phyloP scores from a whole-genome alignment of 1,140 invertebrate species.

The Apolygus lucorum region DNA sequence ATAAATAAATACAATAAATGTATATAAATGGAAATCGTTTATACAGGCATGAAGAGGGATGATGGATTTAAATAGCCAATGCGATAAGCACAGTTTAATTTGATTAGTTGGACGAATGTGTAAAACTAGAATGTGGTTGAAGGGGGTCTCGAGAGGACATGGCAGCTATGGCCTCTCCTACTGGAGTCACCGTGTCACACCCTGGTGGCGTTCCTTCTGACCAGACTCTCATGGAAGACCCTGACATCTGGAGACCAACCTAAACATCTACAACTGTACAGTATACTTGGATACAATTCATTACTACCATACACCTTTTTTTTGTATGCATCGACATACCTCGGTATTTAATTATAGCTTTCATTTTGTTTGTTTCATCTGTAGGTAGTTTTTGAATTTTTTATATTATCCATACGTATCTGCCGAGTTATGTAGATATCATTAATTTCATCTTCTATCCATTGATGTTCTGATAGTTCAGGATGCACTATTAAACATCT shows the following conservation, averaged over 20 bases:
- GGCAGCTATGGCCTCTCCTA: conserved; percentile 64
- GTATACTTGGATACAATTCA: conserved; percentile 4
- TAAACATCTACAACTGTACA: conserved; percentile 44
- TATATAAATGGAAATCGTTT: too few relatives aligned
- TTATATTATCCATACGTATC: not conserved
- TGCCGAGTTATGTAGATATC: too few relatives aligned
- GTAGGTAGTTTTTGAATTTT: not conserved
- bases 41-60: too few relatives aligned
- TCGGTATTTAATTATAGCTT: not conserved
- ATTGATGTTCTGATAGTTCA: too few relatives aligned
- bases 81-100: not conserved
- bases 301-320: not conserved
- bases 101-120: not conserved
- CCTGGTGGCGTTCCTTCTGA: conserved; percentile 45
- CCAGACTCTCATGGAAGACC: conserved; percentile 76
- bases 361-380: not conserved
- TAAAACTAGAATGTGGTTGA: conserved; percentile 36
- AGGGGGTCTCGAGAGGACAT: conserved; percentile 75
- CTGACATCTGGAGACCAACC: conserved; percentile 80
- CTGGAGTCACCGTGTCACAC: conserved; percentile 49
- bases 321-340: not conserved
- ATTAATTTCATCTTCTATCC: too few relatives aligned
- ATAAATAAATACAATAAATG: too few relatives aligned
- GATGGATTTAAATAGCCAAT: not conserved
- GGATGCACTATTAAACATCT: too few relatives aligned